Base-by-base conservation (phyloP, 2,888 invertebrate species). In the Fragum whitleyi region DNA sequence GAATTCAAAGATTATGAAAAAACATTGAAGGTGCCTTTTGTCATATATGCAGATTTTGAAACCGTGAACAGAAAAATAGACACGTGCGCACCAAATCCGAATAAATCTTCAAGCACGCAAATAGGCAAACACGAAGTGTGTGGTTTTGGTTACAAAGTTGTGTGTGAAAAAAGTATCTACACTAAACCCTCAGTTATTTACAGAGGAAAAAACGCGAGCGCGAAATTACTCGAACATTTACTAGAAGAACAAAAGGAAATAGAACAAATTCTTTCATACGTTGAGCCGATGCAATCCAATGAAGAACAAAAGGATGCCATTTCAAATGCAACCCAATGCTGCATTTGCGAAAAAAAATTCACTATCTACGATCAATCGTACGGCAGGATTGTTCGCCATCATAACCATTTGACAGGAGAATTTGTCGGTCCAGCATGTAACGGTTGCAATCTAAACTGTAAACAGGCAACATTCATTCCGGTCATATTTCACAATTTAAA, bases 141-240 rank as follows among this genome's bases (percentile, higher is more conserved):
- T 42, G 65, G 62, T 9, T 81, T 73, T 51, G 79, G 57, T 11
- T 84, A 84, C 61, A 74, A 81, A 53, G 57, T 75, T 6, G 84
- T 81, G 2, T 72, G 75, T 32, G 67, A 39, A 36, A 73, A 80
- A 55, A 29, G 39, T 16, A 57, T 61, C 55, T 83, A 76, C 74
- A 72, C 68, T 16, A 83, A 80, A 71, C 80, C 75, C 16, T 51
- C 80, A 36, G 74, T 76, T 16, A 32, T 75, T 36, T 83, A 80
- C 29, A 68, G 74, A 51, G 83, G 79, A 2, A 16, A 29, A 6
- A 69, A 80, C 42, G 67, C 69, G 23, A 57, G 59, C 5, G 42
- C 53, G 29, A 29, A 77, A 51, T 57, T 57, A 26, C 65, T 80
- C 29, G 42, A 77, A 5, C 28, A 57, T 23, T 28, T 39, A 14